These are phyloP conservation scores for Oppia nitens DNA, from an alignment of 1,140 invertebrate species.

Conservation along the genomic window DNA sequence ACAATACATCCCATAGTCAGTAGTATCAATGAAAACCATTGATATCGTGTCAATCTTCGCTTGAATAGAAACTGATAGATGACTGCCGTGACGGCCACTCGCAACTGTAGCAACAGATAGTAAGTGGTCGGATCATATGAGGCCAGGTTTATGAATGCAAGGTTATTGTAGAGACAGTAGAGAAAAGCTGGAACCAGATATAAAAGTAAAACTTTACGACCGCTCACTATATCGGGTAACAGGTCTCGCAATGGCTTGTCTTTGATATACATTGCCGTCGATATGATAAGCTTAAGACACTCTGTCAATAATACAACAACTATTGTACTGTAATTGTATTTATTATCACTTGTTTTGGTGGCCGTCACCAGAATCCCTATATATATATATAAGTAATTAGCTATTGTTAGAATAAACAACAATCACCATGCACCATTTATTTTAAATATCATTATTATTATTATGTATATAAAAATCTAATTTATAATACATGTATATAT, in stretches of 20 bases:
- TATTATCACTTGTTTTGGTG: constrained; percentile 58
- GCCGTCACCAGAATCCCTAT: constrained; percentile 74
- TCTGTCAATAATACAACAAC: constrained; percentile 75
- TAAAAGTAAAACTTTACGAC: constrained; percentile 44
- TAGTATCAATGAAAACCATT: constrained; percentile 75
- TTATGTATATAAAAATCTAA: too few relatives aligned
- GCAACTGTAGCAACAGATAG: constrained; percentile 73
- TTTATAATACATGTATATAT: too few relatives aligned
- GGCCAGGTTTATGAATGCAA: constrained; percentile 75
- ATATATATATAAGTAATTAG: constrained; percentile 21
- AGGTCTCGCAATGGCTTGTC: constrained; percentile 25
- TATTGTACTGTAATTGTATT: constrained; percentile 70
- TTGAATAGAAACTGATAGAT: constrained; percentile 81
- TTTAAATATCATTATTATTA: too few relatives aligned
- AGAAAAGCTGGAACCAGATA: constrained; percentile 79
- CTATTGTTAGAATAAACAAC: too few relatives aligned
- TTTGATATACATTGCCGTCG: constrained; percentile 43
- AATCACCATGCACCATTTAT: too few relatives aligned
- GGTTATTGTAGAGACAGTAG: constrained; percentile 89
- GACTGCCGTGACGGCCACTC: constrained; percentile 78
- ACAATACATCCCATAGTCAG: constrained; percentile 78
- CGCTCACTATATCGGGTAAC: constrained; percentile 22
- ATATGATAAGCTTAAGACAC: constrained; percentile 60
- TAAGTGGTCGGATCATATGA: constrained; percentile 88
- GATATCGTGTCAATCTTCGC: constrained; percentile 55